Base-by-base conservation (phyloP, 2,888 invertebrate species). In the Thereva nobilitata region DNA sequence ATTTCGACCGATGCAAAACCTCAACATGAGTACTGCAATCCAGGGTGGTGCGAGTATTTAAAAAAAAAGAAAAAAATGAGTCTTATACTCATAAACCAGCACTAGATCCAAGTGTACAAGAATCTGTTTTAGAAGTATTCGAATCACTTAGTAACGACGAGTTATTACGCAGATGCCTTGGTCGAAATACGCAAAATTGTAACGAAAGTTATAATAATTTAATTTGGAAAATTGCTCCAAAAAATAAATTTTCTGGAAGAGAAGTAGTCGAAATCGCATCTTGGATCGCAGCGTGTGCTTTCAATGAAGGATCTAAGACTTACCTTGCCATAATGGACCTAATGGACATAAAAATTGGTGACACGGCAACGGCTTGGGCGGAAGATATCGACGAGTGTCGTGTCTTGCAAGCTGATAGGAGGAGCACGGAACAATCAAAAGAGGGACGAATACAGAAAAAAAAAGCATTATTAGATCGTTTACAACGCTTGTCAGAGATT, bases 221-320 rank as follows among this genome's bases (percentile, higher is more conserved):
- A 4, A 10, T 50, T 4, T 50, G 50, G 50, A 4, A 50, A 10
- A 4, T 50, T 4, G 50, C 23, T 4, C 50, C 50, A 50, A 50
- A 50, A 50, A 3, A n/a, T 50, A 6, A 12, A 23, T 50, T 6
- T 10, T 5, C 50, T 4, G 12, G 50, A 4, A 50, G 23, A 23
- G 50, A 50, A 4, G 23, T 12, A 12, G 4, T 12, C 4, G 50
- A 50, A 50, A 6, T 50, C 5, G 50, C 50, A 6, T 4, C 50
- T 6, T 50, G 50, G 50, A 50, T 50, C 12, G 12, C 50, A 50
- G 53, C 35, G n/a, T n/a, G n/a, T n/a, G n/a, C n/a, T n/a, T n/a
- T n/a, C n/a, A n/a, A n/a, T n/a, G n/a, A n/a, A n/a, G n/a, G n/a
- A n/a, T n/a, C n/a, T n/a, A n/a, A n/a, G n/a, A n/a, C n/a, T n/a